Evolutionary conservation across 2,888 invertebrate species (phyloP), one percentile per base, ranked within the genome.

Genomic region (Fissipunctia ypsillon): DNA sequence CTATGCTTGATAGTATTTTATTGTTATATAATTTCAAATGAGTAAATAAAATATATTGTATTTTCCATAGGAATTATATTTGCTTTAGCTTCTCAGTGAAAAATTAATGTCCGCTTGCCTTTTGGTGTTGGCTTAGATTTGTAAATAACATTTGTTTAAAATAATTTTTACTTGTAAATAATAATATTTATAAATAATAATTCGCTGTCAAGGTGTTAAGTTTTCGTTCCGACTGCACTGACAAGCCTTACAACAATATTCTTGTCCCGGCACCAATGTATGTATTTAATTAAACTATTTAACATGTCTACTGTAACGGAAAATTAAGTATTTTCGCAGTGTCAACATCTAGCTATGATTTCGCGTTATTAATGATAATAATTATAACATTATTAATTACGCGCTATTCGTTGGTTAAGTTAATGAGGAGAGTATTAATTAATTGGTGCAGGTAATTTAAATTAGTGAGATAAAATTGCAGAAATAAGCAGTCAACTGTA

Each of bases 391-490:
- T 73, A 71, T 81, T 78, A 82, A 85, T 83, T 76, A 76, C 50
- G n/a, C 50, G 48, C 52, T 76, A 76, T 69, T 69, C 31, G 66
- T 69, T 75, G 69, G 48, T 75, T 68, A 60, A 66, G 70, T 57
- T 85, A 85, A 82, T 85, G 83, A 82, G 61, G 71, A 76, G 57
- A 64, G 71, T 65, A 76, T 85, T 83, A 83, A 83, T 83, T 85
- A 85, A 57, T 70, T 41, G 28, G 41, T 60, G 43, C 70, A 73
- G 69, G 66, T 76, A 71, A 78, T 83, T 78, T 78, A 57, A 82
- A 82, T 59, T 66, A 56, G 64, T 73, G 59, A 66, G 14, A 73
- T 60, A 71, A 73, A 85, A 85, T 75, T 56, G 52, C 12, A 28
- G 41, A 48, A 68, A 65, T 80, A 68, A 57, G 56, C 75, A 74